phyloP scores from a whole-genome alignment of 1,140 invertebrate genomes.

The Thaumetopoea pityocampa region DNA sequence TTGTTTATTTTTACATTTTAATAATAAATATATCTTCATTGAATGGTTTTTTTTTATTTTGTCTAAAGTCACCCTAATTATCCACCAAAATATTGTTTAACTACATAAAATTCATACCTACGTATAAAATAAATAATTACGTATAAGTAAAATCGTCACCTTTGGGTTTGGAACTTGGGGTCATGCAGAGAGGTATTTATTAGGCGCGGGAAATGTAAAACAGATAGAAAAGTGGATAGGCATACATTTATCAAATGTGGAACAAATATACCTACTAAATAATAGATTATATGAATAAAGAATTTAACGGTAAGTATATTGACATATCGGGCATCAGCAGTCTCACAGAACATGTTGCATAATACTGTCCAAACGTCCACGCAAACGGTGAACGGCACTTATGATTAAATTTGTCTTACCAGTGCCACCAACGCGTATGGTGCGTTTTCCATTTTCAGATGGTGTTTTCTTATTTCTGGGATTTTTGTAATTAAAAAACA shows the following conservation, averaged over 20 bases:
- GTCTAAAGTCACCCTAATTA: slow-evolving; percentile 3
- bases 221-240: too few relatives aligned
- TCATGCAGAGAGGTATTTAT: too few relatives aligned
- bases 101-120: neutral
- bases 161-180: too few relatives aligned
- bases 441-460: slow-evolving; percentile 12
- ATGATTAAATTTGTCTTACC: slow-evolving; percentile 7
- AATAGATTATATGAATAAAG: neutral
- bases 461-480: slow-evolving; percentile 1
- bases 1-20: neutral
- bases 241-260: slow-evolving; percentile 1
- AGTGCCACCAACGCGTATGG: slow-evolving; percentile 17
- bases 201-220: too few relatives aligned
- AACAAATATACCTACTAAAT: neutral
- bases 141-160: too few relatives aligned
- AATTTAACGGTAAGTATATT: neutral
- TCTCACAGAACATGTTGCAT: slow-evolving; percentile 12
- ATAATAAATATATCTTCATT: slow-evolving; percentile 2
- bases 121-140: too few relatives aligned
- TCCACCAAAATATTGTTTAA: neutral
- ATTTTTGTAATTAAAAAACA: slow-evolving; percentile 11
- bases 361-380: slow-evolving; percentile 14
- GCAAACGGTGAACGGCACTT: slow-evolving; percentile 15
- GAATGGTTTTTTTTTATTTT: slow-evolving; percentile 2
- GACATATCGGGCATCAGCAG: neutral